Percentiles rank a stretch among this genome's conserved stretches.
These are phyloP conservation scores for Wasmannia auropunctata DNA, from an alignment of 1,140 invertebrate species.

Conservation along the genomic window DNA sequence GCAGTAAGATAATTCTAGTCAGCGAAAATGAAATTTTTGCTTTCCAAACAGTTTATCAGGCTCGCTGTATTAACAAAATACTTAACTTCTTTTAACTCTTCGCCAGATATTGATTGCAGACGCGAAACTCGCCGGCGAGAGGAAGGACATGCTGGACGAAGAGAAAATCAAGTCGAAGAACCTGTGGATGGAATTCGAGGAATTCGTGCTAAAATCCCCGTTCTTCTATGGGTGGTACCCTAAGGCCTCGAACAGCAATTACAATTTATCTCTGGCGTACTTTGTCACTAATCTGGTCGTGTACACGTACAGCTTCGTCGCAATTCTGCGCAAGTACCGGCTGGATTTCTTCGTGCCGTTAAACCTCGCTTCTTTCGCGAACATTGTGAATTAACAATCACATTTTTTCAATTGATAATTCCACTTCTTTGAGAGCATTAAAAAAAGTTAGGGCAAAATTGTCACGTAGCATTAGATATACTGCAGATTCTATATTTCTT, in stretches of 20 bases:
- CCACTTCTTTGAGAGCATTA: neutral
- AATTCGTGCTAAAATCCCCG: slow-evolving; percentile 95
- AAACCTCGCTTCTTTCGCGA: neutral
- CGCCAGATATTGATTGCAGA: slow-evolving; percentile 88
- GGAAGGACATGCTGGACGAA: slow-evolving; percentile 93
- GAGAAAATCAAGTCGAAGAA: slow-evolving; percentile 92
- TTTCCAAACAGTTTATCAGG: neutral
- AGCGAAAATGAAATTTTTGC: neutral
- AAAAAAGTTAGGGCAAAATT: neutral
- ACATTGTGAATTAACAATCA: no score
- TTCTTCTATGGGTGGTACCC: slow-evolving; percentile 99
- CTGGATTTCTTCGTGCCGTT: neutral
- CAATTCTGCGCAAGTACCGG: slow-evolving; percentile 94
- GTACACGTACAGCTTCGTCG: slow-evolving; percentile 97
- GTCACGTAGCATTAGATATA: no score
- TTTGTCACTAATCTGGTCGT: slow-evolving; percentile 95
- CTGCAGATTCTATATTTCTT: neutral
- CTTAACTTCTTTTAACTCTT: neutral
- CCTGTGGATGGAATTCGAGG: slow-evolving; percentile 97
- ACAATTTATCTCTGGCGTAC: slow-evolving; percentile 96
- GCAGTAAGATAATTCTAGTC: slow-evolving; percentile 88
- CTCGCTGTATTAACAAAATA: neutral
- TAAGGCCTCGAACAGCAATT: slow-evolving; percentile 90
- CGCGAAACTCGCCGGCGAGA: slow-evolving; percentile 86
- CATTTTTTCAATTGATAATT: neutral